Evolutionary conservation across 2,888 invertebrate genomes (phyloP).

Genomic region (Xiphydria camelus): DNA sequence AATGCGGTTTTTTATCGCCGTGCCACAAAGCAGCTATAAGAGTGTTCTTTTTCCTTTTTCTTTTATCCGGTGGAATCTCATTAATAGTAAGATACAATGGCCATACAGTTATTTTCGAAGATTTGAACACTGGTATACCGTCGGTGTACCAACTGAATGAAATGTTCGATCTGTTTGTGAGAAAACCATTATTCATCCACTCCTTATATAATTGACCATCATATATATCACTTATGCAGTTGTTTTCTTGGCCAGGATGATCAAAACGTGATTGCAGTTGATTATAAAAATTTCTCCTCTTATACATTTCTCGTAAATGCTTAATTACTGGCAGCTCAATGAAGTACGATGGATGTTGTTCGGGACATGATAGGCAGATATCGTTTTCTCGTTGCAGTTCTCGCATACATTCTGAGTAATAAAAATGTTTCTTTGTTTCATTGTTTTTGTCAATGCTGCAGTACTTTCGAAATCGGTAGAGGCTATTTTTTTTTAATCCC

Average conservation of each 20-base stretch:
- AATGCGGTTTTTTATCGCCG: not conserved
- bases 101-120: too few species aligned
- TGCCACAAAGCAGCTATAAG: too few species aligned
- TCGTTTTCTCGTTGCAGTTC: conserved; percentile 1
- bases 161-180: too few species aligned
- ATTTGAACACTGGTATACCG: not conserved
- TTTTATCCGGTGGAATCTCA: too few species aligned
- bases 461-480: not conserved
- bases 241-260: not conserved
- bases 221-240: conserved; percentile 1
- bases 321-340: not conserved
- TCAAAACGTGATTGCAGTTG: not conserved
- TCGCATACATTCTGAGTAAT: not conserved
- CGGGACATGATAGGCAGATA: not conserved
- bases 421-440: conserved; percentile 2
- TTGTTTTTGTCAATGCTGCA: not conserved
- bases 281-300: not conserved
- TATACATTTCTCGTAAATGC: conserved; percentile 3
- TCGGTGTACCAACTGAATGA: too few species aligned
- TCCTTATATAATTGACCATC: not conserved
- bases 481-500: conserved; percentile 3
- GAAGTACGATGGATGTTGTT: conserved; percentile 1
- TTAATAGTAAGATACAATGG: too few species aligned
- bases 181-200: conserved; percentile 9
- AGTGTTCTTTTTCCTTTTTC: too few species aligned